Conservation (phyloP, 2,888 invertebrate genomes). For the Mimachlamys varia region DNA sequence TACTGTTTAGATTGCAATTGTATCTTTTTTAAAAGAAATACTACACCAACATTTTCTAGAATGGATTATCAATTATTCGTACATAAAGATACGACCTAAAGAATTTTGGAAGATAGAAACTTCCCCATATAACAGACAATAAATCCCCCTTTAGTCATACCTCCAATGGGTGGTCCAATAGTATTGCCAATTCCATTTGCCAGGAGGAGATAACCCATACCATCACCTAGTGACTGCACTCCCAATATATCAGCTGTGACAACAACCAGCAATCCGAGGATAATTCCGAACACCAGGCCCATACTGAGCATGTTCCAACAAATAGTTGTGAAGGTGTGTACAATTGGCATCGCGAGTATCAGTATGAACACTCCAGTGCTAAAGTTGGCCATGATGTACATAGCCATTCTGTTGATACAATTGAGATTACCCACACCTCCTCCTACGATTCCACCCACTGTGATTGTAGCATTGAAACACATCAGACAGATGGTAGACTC, state of each 20-base stretch:
- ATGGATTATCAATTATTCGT: too few species aligned
- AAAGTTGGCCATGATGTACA: constrained; percentile 67
- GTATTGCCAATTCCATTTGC: constrained; percentile 74
- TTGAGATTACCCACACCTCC: constrained; percentile 69
- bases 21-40: too few species aligned
- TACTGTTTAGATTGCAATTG: too few species aligned
- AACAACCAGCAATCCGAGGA: constrained; percentile 71
- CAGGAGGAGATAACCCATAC: constrained; percentile 73
- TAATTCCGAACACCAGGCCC: constrained; percentile 71
- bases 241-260: constrained; percentile 72
- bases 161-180: constrained; percentile 48
- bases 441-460: constrained; percentile 69
- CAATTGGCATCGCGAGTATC: constrained; percentile 53
- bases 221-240: constrained; percentile 67
- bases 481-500: constrained; percentile 65
- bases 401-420: constrained; percentile 59
- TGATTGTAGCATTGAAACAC: constrained; percentile 63
- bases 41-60: too few species aligned
- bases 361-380: constrained; percentile 60
- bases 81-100: too few species aligned
- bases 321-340: constrained; percentile 55
- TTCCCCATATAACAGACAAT: not conserved
- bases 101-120: too few species aligned
- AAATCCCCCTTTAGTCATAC: constrained; percentile 32
- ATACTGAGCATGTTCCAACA: constrained; percentile 51